Base-by-base conservation (phyloP, 2,888 invertebrate genomes). In the Eremobia ochroleuca region DNA sequence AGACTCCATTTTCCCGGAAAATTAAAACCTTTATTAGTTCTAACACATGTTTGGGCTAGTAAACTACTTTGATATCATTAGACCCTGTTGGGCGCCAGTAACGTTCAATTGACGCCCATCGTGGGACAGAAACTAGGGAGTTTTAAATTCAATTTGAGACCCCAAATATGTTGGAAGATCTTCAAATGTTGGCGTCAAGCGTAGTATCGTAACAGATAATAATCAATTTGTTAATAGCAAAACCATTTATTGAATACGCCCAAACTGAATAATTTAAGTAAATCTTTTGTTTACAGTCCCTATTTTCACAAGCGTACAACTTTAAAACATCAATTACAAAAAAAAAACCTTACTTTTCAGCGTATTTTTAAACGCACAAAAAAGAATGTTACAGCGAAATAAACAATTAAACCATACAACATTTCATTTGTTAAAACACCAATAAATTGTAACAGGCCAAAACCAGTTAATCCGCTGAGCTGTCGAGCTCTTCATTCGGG, bases 361-460 rank as follows among this genome's bases (percentile, higher is more conserved):
- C 13, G 18, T 34, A 59, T 55, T 61, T 66, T 72, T 11, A 61
- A 78, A 59, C 18, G 34, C 31, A 37, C 15, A 84, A 62, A 31
- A 79, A 37, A 61, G 25, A 66, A 13, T 61, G 28, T 55, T 2
- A 80, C 28, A 46, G n/a, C 28, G 55, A 79, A 81, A 68, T 55
- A 79, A 77, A 79, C 62, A 80, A 73, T 83, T 74, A 62, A 68
- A 58, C 55, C 21, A 59, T 49, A 46, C 55, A 87, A 46, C 55
- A 87, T 76, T 74, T 61, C 28, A 67, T 78, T 72, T 77, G 83
- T 72, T 77, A 77, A 85, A 87, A 79, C 46, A 78, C 86, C 70
- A 68, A 86, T 82, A 83, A 80, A 87, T 87, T 87, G 86, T 75
- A 65, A 73, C 76, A 75, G 70, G 62, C 72, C 73, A 67, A 78